Evolutionary conservation across 2,113 vertebrate species (phyloP), one percentile per base, ranked within the genome.

Genomic region (Neomonachus schauinslandi): DNA sequence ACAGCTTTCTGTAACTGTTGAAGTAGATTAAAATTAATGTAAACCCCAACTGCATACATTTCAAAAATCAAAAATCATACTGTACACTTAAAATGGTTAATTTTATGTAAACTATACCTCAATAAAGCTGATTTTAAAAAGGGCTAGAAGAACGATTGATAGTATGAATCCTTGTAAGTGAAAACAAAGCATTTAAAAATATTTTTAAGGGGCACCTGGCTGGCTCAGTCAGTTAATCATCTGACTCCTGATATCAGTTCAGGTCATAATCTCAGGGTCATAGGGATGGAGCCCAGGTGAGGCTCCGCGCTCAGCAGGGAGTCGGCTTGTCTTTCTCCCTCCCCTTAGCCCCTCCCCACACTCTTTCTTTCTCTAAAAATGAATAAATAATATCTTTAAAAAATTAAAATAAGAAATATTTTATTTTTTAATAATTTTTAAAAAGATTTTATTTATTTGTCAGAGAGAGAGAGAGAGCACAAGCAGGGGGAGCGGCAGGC

Each of bases 21-120:
- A 83, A 93, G 13, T 51, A 61, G 31, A 96, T 89, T 67, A 74
- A 95, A 90, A 57, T 61, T 61, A 53, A 82, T 57, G 33, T 72
- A 92, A 81, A 63, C 26, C 46, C 46, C 11, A 14, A 67, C 46
- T 82, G 19, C 80, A 72, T n/a, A 81, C 21, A 81, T 71, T 86
- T 81, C 59, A 12, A 61, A 61, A 95, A 61, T 49, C 19, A 80
- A 88, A 81, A 82, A 42, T 93, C 33, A 14, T 22, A 74, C 39
- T 53, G 26, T 46, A 74, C 28, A 74, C 49, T 89, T 65, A 57
- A 46, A 65, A 57, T 81, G 16, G 21, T 76, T 79, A 59, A 67
- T 76, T 90, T 79, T 31, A n/a, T 74, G 31, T 88, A 93, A 96
- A 82, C 51, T 65, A 26, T 87, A 92, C 49, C 13, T 55, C 21